phyloP scores from a whole-genome alignment of 2,888 invertebrate genomes.

The Melangyna quadrimaculata region DNA sequence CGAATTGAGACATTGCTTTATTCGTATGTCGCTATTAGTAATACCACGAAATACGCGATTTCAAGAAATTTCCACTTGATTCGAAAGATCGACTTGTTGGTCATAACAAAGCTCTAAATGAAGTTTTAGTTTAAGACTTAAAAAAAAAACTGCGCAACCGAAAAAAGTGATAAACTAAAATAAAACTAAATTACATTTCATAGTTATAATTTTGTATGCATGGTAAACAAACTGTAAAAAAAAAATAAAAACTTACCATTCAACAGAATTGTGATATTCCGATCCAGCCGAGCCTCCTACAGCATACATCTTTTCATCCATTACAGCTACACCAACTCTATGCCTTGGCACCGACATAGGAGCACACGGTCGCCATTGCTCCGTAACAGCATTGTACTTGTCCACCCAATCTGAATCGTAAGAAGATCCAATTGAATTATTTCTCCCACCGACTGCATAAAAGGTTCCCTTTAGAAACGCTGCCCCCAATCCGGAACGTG shows the following conservation, averaged over 20 bases:
- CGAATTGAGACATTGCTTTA: no score
- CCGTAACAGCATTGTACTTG: conserved; percentile 90
- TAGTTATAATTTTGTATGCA: no score
- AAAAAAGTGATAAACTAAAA: no score
- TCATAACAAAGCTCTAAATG: no score
- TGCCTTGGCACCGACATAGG: conserved; percentile 94
- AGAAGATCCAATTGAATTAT: conserved; percentile 93
- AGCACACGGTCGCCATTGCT: conserved; percentile 92
- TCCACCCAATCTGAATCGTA: conserved; percentile 93
- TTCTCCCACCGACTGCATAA: conserved; percentile 95
- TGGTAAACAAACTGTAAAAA: no score
- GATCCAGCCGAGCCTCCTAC: conserved; percentile 94
- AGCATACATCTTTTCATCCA: conserved; percentile 95
- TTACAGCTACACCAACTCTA: conserved; percentile 95
- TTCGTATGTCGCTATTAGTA: no score
- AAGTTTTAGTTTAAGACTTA: no score
- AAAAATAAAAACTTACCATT: conserved; percentile 85
- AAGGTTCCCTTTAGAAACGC: conserved; percentile 93
- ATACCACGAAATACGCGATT: no score
- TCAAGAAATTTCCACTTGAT: no score
- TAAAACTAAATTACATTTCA: no score
- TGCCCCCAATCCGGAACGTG: conserved; percentile 93
- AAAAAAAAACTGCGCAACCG: no score
- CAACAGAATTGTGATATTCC: conserved; percentile 93
- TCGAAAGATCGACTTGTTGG: no score